phyloP scores from a whole-genome alignment of 1,140 invertebrate species.

The Whitmania pigra region DNA sequence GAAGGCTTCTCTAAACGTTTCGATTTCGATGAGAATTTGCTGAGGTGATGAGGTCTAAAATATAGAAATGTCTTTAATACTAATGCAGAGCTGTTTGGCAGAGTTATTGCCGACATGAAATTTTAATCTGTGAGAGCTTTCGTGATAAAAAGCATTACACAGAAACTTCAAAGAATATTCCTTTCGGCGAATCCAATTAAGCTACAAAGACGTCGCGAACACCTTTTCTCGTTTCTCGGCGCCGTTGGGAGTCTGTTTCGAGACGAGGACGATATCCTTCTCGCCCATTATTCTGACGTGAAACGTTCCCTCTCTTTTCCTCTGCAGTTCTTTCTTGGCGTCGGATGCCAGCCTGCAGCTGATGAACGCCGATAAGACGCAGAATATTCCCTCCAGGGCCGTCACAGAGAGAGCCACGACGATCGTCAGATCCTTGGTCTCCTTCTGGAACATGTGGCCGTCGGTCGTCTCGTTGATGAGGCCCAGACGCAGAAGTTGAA shows the following conservation, averaged over 20 bases:
- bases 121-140: too few species aligned
- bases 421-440: conserved; percentile 39
- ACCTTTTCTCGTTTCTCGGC: conserved; percentile 21
- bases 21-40: too few species aligned
- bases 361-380: conserved; percentile 37
- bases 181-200: too few species aligned
- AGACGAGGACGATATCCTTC: conserved; percentile 28
- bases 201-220: conserved; percentile 15
- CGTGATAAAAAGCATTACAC: too few species aligned
- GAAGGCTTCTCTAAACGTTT: too few species aligned
- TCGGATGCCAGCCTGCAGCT: conserved; percentile 40
- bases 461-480: conserved; percentile 44
- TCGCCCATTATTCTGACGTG: conserved; percentile 40
- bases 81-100: too few species aligned
- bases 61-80: too few species aligned
- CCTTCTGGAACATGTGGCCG: conserved; percentile 42
- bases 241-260: conserved; percentile 12
- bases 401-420: conserved; percentile 38
- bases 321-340: conserved; percentile 39
- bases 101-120: too few species aligned
- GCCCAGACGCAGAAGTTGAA: conserved; percentile 42
- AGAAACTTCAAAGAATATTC: too few species aligned
- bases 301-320: conserved; percentile 41
- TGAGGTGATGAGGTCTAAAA: too few species aligned
- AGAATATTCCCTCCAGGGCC: conserved; percentile 38